These are phyloP conservation scores for Pachydiplax longipennis DNA, from an alignment of 2,888 invertebrate genomes.

Conservation along the genomic window DNA sequence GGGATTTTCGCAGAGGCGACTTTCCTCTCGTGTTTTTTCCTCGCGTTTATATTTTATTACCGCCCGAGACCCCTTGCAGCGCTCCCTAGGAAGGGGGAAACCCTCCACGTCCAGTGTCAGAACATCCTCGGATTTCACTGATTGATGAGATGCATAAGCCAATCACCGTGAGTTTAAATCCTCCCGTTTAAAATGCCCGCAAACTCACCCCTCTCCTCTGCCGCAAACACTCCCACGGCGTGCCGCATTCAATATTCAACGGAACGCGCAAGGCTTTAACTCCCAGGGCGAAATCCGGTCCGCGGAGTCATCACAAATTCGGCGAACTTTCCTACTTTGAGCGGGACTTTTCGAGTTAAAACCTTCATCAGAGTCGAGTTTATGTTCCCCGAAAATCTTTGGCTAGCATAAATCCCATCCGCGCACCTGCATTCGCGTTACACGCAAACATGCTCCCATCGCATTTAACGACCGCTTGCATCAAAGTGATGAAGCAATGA, in stretches of 20 bases:
- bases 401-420: background rate
- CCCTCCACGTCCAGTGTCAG: background rate
- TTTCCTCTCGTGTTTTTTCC: background rate
- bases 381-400: background rate
- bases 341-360: background rate
- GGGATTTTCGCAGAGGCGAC: background rate
- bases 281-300: background rate
- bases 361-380: background rate
- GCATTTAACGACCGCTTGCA: background rate
- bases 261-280: background rate
- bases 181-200: constrained; percentile 7
- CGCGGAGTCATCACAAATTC: background rate
- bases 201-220: background rate
- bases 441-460: background rate
- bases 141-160: constrained; percentile 32
- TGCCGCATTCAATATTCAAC: constrained; percentile 16
- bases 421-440: background rate
- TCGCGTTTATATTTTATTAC: background rate
- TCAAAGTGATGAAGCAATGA: background rate
- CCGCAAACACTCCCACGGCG: background rate
- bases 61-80: background rate
- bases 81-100: background rate
- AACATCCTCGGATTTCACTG: background rate
- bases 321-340: background rate
- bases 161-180: background rate